Base-by-base conservation (phyloP, 53 echinoderm and acorn worm genomes). In the Echinarachnius parma region DNA sequence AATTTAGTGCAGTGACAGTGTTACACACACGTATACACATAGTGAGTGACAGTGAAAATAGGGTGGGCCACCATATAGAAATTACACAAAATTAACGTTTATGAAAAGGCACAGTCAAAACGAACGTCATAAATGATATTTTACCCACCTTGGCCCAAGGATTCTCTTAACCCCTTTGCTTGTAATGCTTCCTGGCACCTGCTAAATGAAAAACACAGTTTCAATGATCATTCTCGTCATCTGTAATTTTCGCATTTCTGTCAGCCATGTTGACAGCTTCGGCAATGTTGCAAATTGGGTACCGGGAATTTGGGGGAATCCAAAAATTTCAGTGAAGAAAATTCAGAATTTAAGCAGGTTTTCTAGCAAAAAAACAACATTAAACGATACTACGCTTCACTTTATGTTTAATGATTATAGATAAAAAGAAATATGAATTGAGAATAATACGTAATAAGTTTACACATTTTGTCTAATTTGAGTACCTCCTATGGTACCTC, bases 211-310 rank as follows among this genome's bases (percentile, higher is more conserved):
- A 72, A 39, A 37, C 26, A 35, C 28, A 7, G 28, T 72, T 72
- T 72, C 74, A 72, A 56, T 72, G 37, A 72, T 72, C 57, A 56
- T 56, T 72, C 74, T 72, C 74, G 74, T 72, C 74, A 72, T 72
- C 74, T 72, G 74, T 56, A 56, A 72, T 72, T 72, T 39, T 72
- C 57, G 74, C 74, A 57, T 56, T n/a, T 56, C 74, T 39, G 74
- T 72, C 74, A 72, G 74, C 74, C 74, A 72, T 72, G 74, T 72
- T 72, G 74, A 72, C 74, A 72, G 74, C 57, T 39, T 19, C 0
- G 28, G 31, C 48, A 26, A 37, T 39, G 46, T 37, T 72, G 74
- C 74, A 72, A 56, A 52, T 69, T 72, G 74, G 74, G 74, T 56
- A 72, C 74, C 29, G 74, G 57, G 74, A 72, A 72, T 72, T 56